A percentile compares a stretch with the other conserved stretches of the same genome.
Conservation (phyloP, 2,888 invertebrate genomes). For the Drosophila recens region DNA sequence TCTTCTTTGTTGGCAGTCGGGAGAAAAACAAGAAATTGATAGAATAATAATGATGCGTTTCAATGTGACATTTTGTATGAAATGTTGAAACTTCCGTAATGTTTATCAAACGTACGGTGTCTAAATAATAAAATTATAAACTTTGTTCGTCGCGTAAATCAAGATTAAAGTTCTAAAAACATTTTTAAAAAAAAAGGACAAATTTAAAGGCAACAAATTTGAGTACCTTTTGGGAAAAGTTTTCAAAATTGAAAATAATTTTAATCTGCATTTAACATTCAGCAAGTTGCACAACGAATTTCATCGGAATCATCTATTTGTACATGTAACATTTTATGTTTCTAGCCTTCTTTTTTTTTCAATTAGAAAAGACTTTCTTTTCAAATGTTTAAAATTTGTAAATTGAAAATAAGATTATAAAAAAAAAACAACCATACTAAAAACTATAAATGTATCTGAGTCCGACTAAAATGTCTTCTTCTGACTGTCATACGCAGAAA, state of each 20-base stretch:
- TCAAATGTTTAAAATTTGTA: no score
- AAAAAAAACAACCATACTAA: no score
- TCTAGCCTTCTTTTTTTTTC: no score
- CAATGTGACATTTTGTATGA: conserved; percentile 18
- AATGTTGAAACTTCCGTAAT: background rate
- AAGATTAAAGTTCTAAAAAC: background rate
- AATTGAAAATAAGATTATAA: no score
- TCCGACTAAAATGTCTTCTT: no score
- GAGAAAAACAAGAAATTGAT: conserved; percentile 19
- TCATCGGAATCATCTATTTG: background rate
- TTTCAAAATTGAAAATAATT: no score
- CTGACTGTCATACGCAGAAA: no score
- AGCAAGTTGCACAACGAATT: no score
- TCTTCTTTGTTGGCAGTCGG: conserved; percentile 30
- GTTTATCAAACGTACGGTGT: background rate
- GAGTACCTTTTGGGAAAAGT: no score
- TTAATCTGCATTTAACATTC: no score
- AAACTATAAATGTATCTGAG: no score
- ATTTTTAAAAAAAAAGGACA: background rate
- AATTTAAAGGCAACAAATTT: background rate
- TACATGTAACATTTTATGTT: background rate
- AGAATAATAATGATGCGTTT: conserved; percentile 21
- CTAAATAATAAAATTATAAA: background rate
- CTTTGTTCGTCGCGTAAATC: background rate
- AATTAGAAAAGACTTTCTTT: no score